Base-by-base conservation (phyloP, 2,888 invertebrate species). In the Pristionchus entomophagus region DNA sequence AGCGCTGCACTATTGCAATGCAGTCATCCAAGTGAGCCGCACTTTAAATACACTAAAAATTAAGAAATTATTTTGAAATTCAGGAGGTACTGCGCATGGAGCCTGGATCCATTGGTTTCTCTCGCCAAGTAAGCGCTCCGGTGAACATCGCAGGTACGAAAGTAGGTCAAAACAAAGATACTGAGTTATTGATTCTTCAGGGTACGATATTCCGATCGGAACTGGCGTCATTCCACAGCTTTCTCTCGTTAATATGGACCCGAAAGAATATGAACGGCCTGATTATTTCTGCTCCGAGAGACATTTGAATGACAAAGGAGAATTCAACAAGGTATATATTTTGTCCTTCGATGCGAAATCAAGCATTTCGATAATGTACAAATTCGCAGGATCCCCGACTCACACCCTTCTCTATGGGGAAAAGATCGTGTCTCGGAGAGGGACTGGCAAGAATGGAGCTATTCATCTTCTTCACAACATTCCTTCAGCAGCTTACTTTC, bases 351-450 rank as follows among this genome's bases (percentile, higher is more conserved):
- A n/a, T n/a, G n/a, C n/a, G n/a, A n/a, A n/a, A n/a, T n/a, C n/a
- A n/a, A n/a, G n/a, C n/a, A n/a, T n/a, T n/a, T n/a, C n/a, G n/a
- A n/a, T n/a, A n/a, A n/a, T n/a, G n/a, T n/a, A n/a, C n/a, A 53
- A 14, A 53, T 14, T 53, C 19, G 14, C 59, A 59, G 59, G 65
- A 69, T 22, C 65, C 65, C 0, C 65, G 19, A n/a, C 5, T 69
- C n/a, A 69, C 65, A 3, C 65, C 81, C 6, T 81, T 81, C 38
- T 81, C 81, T 0, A 17, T 81, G 32, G 81, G 81, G 12, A 81
- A 81, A 29, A 19, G 81, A n/a, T 51, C 51, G 22, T 81, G 81
- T 32, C n/a, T 81, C 22, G 81, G 81, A 35, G 81, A 81, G 32
- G 56, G 53, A 81, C 38, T 81, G 22, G 81, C 81, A 29, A 29